Percentiles rank a stretch among this genome's conserved stretches.
Conservation (phyloP, 2,113 vertebrate genomes). For the Zeus faber region DNA sequence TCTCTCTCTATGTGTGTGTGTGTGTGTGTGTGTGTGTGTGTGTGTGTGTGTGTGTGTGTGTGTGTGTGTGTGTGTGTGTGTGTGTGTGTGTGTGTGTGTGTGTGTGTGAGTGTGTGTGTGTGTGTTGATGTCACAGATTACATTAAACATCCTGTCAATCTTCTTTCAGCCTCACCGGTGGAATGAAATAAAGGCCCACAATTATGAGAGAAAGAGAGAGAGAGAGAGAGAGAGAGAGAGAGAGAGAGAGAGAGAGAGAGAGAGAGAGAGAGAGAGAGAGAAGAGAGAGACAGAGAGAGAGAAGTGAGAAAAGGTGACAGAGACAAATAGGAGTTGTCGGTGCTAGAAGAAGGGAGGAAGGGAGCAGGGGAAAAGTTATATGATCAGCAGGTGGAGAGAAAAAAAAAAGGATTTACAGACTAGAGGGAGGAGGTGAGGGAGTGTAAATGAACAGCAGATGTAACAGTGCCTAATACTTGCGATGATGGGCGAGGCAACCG, state of each 20-base stretch:
- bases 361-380: too few species aligned
- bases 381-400: too few species aligned
- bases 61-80: not conserved
- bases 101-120: not conserved
- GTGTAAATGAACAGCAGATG: slow-evolving; percentile 15
- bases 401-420: too few species aligned
- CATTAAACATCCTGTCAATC: too few species aligned
- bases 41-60: not conserved
- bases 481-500: too few species aligned
- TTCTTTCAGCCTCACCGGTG: too few species aligned
- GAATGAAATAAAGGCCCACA: too few species aligned
- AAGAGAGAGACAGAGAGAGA: not conserved
- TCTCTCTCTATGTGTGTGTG: not conserved
- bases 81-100: not conserved
- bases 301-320: slow-evolving; percentile 30
- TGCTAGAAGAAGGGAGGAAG: slow-evolving; percentile 27
- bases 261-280: not conserved
- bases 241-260: not conserved
- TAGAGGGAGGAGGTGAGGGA: slow-evolving; percentile 10
- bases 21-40: not conserved
- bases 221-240: not conserved
- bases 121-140: too few species aligned
- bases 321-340: too few species aligned
- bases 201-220: not conserved
- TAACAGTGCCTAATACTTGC: too few species aligned